Evolutionary conservation across 2,888 invertebrate genomes (phyloP), one percentile per base, ranked within the genome.

Genomic region (Eupithecia insigniata): DNA sequence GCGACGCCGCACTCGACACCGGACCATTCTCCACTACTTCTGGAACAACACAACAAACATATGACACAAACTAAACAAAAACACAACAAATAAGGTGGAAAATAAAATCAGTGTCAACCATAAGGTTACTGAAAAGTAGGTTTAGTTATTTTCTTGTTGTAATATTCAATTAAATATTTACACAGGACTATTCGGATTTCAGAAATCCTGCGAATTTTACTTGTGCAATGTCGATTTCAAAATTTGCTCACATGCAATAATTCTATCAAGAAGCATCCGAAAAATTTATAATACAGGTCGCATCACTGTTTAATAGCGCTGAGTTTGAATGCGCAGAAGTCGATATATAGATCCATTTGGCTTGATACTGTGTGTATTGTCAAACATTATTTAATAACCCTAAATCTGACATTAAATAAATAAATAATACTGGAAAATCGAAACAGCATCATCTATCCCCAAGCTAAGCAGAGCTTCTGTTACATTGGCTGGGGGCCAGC

Each of bases 21-120:
- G 94, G 94, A 79, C 94, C 94, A 90, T 94, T 94, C 85, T 94
- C 94, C 87, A 94, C 91, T 91, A 94, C 89, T 89, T 94, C 94
- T 94, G 92, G 68, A 91, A 90, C 72, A 68, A 75, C 26, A 80
- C 65, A 71, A 34, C 71, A 65, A 69, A 66, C 26, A 64, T 30
- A 43, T 43, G 16, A n/a, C 4, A 22, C 7, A 26, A 55, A 12
- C 22, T 1, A 55, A 55, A 55, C 22, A 26, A 51, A 22, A 8
- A 46, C 3, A 51, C 22, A 55, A 5, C 2, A 1, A 46, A 14
- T 22, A 22, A 51, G 12, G n/a, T 22, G 46, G 22, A 22, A 22
- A 51, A 51, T 12, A 1, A n/a, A n/a, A 51, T 10, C 51, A 22
- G 22, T 51, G 12, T 51, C 51, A 51, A 51, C 10, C 10, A 12